These are phyloP conservation scores for Podilymbus podiceps DNA, from an alignment of 2,113 vertebrate genomes.

Conservation along the genomic window DNA sequence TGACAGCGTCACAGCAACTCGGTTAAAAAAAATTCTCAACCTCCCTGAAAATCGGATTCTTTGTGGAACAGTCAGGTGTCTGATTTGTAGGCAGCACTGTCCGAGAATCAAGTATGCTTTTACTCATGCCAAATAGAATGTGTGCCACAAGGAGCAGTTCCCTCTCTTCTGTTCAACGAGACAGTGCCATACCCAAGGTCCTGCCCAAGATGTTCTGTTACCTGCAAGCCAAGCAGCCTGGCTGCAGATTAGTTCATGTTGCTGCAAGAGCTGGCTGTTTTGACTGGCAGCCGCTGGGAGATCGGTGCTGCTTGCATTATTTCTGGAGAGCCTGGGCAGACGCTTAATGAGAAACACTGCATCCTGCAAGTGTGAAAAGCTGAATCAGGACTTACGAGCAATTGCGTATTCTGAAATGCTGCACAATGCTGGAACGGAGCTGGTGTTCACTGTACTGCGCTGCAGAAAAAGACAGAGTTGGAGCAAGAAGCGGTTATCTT, in stretches of 20 bases:
- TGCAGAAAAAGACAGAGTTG: slow-evolving; percentile 43
- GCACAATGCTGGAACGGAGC: not conserved
- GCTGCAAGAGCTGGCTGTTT: not conserved
- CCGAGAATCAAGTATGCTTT: not conserved
- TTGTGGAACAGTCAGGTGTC: not conserved
- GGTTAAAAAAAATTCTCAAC: not conserved
- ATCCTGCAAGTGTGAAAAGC: not conserved
- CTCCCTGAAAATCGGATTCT: not conserved
- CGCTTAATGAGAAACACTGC: not conserved
- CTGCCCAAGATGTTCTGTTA: not conserved
- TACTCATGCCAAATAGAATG: not conserved
- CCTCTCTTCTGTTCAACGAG: not conserved
- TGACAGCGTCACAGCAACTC: not conserved
- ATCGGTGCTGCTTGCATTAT: not conserved
- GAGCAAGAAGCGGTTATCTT: not conserved
- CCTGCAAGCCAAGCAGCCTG: not conserved
- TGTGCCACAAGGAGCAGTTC: not conserved
- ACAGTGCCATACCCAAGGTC: not conserved
- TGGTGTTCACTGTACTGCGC: not conserved
- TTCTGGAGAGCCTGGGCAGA: slow-evolving; percentile 1
- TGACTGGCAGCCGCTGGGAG: not conserved
- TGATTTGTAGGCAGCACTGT: not conserved
- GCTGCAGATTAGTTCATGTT: not conserved
- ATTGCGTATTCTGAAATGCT: slow-evolving; percentile 6
- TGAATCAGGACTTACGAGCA: not conserved